Evolutionary conservation across 2,888 invertebrate species (phyloP).

Genomic region (Hypolimnas misippus): DNA sequence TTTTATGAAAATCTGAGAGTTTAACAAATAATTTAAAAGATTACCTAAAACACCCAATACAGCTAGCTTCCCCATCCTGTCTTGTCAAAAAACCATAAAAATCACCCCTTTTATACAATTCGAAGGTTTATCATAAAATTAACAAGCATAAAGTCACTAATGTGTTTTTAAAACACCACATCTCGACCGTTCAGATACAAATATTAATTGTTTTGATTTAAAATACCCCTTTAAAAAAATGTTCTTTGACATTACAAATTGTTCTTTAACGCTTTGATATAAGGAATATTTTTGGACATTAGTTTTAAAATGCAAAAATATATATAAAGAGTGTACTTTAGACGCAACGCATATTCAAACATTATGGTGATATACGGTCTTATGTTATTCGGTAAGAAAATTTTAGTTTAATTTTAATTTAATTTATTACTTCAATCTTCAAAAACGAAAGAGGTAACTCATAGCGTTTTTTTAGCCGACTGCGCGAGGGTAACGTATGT

Average conservation of each 20-base stretch:
- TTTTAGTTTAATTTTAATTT: neutral
- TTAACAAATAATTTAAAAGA: slow-evolving; percentile 13
- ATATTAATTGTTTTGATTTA: neutral
- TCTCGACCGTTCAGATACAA: neutral
- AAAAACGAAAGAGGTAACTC: too few relatives aligned
- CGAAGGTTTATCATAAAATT: neutral
- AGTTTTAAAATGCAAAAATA: neutral
- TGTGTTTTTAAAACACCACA: neutral
- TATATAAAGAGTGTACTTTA: neutral
- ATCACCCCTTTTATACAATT: slow-evolving; percentile 12
- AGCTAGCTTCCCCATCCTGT: slow-evolving; percentile 64
- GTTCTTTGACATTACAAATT: neutral
- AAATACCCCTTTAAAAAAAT: neutral
- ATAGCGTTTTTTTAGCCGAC: too few relatives aligned
- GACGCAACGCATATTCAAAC: neutral
- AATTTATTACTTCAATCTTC: too few relatives aligned
- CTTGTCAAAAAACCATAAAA: slow-evolving; percentile 21
- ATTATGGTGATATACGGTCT: slow-evolving; percentile 33
- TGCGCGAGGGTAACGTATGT: too few relatives aligned
- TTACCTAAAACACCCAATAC: slow-evolving; percentile 69
- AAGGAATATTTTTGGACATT: neutral
- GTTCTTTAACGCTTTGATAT: neutral
- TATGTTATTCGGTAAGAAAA: slow-evolving; percentile 37
- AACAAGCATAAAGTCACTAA: neutral
- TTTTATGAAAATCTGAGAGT: too few relatives aligned